Conservation (phyloP, 2,888 invertebrate genomes). For the Buathra laborator region DNA sequence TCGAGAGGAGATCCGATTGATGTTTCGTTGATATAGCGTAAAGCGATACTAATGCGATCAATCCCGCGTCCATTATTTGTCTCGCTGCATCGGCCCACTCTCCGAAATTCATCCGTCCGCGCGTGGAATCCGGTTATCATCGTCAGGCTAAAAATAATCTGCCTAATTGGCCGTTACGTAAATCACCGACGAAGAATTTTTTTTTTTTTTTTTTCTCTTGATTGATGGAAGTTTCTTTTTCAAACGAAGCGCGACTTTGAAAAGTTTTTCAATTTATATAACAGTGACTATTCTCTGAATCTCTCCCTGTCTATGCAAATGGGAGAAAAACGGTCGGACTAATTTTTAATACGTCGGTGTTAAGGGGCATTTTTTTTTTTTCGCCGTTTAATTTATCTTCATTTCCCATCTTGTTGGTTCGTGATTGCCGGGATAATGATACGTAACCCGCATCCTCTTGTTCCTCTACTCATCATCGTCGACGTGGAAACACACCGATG, state of each 20-base stretch:
- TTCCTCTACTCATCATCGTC: neutral
- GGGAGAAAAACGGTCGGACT: no score
- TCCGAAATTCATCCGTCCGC: neutral
- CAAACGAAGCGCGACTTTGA: neutral
- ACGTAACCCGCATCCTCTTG: neutral
- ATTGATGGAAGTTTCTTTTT: neutral
- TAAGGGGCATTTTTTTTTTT: no score
- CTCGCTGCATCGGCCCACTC: neutral
- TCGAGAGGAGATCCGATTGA: neutral
- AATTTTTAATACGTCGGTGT: no score
- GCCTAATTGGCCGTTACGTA: neutral
- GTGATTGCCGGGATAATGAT: no score
- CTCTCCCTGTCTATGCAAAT: no score
- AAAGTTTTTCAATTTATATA: neutral
- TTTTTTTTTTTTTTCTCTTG: neutral
- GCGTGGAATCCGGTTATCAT: neutral
- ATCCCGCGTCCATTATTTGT: neutral
- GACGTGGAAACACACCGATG: constrained; percentile 14
- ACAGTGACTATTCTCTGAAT: neutral
- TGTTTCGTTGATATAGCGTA: neutral
- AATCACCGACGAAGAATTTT: neutral
- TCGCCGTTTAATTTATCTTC: no score
- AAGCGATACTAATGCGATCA: constrained; percentile 22
- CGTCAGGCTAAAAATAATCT: neutral
- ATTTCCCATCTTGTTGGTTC: no score